Conservation (phyloP, 2,888 invertebrate genomes). For the Tenthredo mesomela region DNA sequence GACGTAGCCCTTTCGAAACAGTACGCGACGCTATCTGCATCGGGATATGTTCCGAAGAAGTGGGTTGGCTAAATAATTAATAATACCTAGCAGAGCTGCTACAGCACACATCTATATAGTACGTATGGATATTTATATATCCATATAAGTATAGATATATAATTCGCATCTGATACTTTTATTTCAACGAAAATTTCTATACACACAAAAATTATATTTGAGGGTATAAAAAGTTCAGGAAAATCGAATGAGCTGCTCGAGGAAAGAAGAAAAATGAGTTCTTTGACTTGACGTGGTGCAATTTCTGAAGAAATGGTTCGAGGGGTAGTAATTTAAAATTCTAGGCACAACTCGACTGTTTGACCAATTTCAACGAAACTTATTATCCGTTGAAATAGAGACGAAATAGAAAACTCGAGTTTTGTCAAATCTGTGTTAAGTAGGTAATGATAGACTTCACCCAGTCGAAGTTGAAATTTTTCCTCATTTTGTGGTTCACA, state of each 20-base stretch:
- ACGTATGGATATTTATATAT: background rate
- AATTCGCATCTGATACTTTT: background rate
- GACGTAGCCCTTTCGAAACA: conserved; percentile 36
- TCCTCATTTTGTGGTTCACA: background rate
- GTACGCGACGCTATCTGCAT: conserved; percentile 48
- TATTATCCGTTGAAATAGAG: background rate
- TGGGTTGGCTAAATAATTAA: conserved; percentile 52
- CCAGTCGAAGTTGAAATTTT: background rate
- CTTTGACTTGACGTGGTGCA: background rate
- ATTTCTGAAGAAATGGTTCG: background rate
- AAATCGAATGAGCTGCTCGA: background rate
- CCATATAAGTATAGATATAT: background rate
- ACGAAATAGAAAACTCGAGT: too few relatives aligned
- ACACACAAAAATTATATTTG: background rate
- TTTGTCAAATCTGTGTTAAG: background rate
- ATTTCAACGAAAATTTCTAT: background rate
- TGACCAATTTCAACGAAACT: background rate
- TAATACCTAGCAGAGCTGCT: conserved; percentile 16
- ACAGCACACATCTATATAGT: too few relatives aligned
- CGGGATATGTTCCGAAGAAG: conserved; percentile 49
- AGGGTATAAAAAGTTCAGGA: background rate
- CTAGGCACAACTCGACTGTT: background rate
- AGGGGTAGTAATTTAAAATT: background rate
- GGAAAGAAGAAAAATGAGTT: background rate
- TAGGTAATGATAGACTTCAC: background rate